These are phyloP conservation scores for Samia ricini DNA, from an alignment of 1,140 invertebrate species.

Conservation along the genomic window DNA sequence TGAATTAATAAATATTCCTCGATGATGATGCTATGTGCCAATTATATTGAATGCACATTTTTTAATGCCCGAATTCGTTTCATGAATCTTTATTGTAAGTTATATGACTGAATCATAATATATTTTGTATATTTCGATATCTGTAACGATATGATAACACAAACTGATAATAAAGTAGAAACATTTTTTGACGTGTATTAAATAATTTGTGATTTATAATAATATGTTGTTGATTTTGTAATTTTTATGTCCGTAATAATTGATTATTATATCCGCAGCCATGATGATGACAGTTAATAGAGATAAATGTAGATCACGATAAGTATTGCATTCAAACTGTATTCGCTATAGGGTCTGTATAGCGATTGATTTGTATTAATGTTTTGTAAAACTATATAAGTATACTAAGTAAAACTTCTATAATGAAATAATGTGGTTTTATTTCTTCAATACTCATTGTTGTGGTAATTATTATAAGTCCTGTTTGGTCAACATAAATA, in stretches of 20 bases:
- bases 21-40: constrained; percentile 2
- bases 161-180: no score
- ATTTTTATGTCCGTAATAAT: not conserved
- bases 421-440: constrained; percentile 35
- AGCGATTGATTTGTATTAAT: constrained; percentile 67
- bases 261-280: not conserved
- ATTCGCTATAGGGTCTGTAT: constrained; percentile 55
- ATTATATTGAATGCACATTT: constrained; percentile 1
- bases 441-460: constrained; percentile 15
- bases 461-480: no score
- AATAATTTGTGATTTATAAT: not conserved
- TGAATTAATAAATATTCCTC: no score
- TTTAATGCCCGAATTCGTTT: not conserved
- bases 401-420: constrained; percentile 49
- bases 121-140: constrained; percentile 4
- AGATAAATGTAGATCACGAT: not conserved
- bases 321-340: constrained; percentile 28
- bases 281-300: not conserved
- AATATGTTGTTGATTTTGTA: not conserved
- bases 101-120: not conserved
- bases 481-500: no score
- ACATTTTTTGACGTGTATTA: not conserved
- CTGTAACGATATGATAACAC: not conserved
- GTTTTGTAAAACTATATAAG: constrained; percentile 60
- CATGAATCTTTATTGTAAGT: not conserved